Base-by-base conservation (phyloP, 35 echinoderm and acorn worm genomes). In the Heliocidaris tuberculata region DNA sequence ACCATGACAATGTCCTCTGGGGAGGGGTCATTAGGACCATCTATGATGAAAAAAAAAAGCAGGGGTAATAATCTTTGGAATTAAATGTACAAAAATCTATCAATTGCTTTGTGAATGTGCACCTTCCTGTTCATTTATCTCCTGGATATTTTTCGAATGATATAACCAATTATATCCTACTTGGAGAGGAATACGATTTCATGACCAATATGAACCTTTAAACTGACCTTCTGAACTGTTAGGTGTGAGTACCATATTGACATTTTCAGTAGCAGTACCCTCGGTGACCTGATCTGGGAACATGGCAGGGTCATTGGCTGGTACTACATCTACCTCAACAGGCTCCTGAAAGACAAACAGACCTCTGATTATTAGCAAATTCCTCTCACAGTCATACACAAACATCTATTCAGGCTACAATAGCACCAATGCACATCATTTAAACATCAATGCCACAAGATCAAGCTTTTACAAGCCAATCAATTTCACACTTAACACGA, bases 11-110 rank as follows among this genome's bases (percentile, higher is more conserved):
- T 93, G 31, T 95, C 95, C 32, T 99, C 95, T 0, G 96, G 96
- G 27, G 96, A 96, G 0, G 95, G 98, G 90, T 97, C 98, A 94
- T 97, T 97, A n/a, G 96, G 98, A 17, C 94, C 95, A 96, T 99
- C 98, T 99, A 59, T 31, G 6, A 71, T 24, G 48, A 10, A 31
- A 61, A 59, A 78, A 21, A 60, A 13, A 70, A 50, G 47, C 61
- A 31, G 47, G 16, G 17, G 27, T 31, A n/a, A 56, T 21, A 48
- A 90, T 27, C 19, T 90, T 27, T 27, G 1, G 31, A 2, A n/a
- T 17, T 16, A 90, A n/a, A 1, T 32, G 2, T 11, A 27, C 2
- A 93, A 93, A 13, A 93, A 50, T 30, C 15, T 12, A 49, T 35
- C 32, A 31, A 7, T 85, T 85, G 71, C 29, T 85, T 17, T 85